A percentile compares a stretch with the other conserved stretches of the same genome.
phyloP scores from a whole-genome alignment of 2,797 vertebrate species.

The Gallinago solitaria region DNA sequence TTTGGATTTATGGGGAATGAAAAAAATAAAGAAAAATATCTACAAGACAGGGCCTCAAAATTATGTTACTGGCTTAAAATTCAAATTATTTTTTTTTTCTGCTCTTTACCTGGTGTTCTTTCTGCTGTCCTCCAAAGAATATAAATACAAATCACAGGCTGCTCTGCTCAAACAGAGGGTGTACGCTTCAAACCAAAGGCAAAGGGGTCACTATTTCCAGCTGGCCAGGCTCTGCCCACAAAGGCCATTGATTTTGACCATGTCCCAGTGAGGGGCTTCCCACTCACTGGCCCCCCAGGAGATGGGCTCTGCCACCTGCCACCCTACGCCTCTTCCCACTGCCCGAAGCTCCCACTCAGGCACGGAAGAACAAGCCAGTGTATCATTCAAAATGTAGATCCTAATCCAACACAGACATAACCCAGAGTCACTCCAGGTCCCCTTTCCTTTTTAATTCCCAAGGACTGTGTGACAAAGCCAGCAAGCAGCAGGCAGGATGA shows the following conservation, averaged over 20 bases:
- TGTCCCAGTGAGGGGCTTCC: accelerated
- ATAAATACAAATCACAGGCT: accelerated
- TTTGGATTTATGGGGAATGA: neutral
- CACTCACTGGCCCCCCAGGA: accelerated
- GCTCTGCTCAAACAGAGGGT: neutral
- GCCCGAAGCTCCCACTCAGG: neutral
- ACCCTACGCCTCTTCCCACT: accelerated
- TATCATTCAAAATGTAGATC: neutral
- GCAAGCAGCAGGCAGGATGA: accelerated
- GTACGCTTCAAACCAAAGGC: neutral
- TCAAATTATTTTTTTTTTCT: neutral
- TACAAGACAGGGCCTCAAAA: neutral
- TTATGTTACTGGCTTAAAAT: accelerated
- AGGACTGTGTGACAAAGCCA: accelerated
- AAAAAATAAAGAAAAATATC: neutral
- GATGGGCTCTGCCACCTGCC: neutral
- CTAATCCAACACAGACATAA: accelerated
- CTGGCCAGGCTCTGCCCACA: neutral
- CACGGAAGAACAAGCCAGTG: accelerated
- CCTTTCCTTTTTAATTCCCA: neutral
- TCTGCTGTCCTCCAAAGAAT: neutral
- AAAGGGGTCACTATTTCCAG: accelerated
- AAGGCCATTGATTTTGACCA: accelerated
- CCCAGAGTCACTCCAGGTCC: neutral
- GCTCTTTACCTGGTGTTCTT: neutral